A percentile compares a stretch with the other conserved stretches of the same genome.
phyloP scores from a whole-genome alignment of 1,140 invertebrate species.

The Aphelenchoides fujianensis region DNA sequence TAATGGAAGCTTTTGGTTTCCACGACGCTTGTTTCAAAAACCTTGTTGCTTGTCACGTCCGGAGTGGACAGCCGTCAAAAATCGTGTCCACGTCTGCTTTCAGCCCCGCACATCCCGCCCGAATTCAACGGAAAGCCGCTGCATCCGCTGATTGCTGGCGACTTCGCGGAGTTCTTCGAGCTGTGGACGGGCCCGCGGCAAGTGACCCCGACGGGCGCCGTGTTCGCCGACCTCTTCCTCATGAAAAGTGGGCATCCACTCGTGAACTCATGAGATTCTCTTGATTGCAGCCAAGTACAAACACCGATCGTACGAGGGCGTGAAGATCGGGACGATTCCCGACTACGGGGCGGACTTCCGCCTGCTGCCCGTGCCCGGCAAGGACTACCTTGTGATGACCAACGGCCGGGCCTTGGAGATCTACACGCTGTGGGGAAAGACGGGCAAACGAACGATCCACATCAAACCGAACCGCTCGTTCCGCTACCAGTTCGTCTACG shows the following conservation, averaged over 20 bases:
- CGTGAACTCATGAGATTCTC: not conserved
- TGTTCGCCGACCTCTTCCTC: not conserved
- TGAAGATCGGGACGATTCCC: not conserved
- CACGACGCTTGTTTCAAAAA: too few species aligned
- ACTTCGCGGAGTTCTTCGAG: constrained; percentile 1
- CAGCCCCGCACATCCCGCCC: not conserved
- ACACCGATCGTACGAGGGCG: constrained; percentile 2
- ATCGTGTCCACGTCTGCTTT: constrained; percentile 2
- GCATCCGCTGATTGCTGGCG: constrained; percentile 1
- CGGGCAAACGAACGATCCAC: not conserved
- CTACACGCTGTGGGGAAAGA: constrained; percentile 12
- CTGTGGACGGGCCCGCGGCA: not conserved
- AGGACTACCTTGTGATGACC: not conserved
- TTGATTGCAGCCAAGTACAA: not conserved
- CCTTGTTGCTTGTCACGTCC: constrained; percentile 3
- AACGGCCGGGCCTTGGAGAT: constrained; percentile 6
- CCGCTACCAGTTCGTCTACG: constrained; percentile 1
- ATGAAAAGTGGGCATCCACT: not conserved
- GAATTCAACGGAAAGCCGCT: not conserved
- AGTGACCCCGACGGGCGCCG: not conserved
- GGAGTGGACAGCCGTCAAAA: not conserved
- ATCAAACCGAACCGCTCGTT: not conserved
- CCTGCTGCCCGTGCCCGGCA: not conserved
- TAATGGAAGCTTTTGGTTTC: not conserved
- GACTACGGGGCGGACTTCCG: constrained; percentile 3